Conservation (phyloP, 2,797 vertebrate genomes). For the Urosaurus nigricauda region DNA sequence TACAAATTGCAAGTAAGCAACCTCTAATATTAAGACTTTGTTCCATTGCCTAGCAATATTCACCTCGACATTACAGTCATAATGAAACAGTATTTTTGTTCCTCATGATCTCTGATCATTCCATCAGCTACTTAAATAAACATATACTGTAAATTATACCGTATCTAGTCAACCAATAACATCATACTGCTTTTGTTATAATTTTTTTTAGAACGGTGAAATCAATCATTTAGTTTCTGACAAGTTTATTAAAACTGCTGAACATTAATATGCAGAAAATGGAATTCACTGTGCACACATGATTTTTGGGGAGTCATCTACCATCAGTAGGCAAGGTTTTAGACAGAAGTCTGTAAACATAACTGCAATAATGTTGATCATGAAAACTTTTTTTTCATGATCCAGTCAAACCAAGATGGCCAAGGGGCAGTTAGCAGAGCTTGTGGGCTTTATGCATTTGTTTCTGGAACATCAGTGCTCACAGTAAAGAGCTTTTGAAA, state of each 20-base stretch:
- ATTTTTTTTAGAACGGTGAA: background rate
- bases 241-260: conserved; percentile 7
- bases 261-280: background rate
- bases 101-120: background rate
- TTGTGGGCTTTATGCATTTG: background rate
- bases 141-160: background rate
- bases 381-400: background rate
- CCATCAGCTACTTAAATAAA: background rate
- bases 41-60: background rate
- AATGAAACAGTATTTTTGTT: conserved; percentile 9
- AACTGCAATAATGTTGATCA: background rate
- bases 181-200: background rate
- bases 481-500: background rate
- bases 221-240: background rate
- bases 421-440: background rate
- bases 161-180: background rate
- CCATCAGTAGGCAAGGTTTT: background rate
- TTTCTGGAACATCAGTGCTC: background rate
- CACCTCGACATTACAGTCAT: background rate
- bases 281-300: background rate
- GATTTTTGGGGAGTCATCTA: too few species aligned
- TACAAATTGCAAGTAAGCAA: background rate
- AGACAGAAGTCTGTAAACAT: background rate
- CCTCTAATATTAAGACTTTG: background rate
- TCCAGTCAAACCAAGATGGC: background rate